Base-by-base conservation (phyloP, 2,888 invertebrate genomes). In the Entomobrya proxima region DNA sequence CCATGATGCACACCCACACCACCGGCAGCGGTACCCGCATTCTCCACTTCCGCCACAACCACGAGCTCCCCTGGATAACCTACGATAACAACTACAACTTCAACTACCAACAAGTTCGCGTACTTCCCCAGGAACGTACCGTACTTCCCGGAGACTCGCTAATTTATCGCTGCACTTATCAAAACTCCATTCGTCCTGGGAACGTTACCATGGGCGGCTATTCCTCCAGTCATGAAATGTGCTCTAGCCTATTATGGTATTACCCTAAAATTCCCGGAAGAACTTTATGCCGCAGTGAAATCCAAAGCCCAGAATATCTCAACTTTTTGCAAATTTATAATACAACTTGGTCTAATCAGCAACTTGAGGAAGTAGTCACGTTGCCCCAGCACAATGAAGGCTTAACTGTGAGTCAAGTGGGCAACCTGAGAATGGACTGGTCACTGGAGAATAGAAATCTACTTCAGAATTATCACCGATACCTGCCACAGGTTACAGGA, bases 141-240 rank as follows among this genome's bases (percentile, higher is more conserved):
- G n/a, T n/a, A n/a, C n/a, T n/a, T n/a, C n/a, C n/a, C n/a, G n/a
- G n/a, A n/a, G n/a, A n/a, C n/a, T n/a, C n/a, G n/a, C n/a, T n/a
- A n/a, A n/a, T n/a, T n/a, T n/a, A n/a, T n/a, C n/a, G 80, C 2
- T 87, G 87, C 30, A 44, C 58, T 0, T 87, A 85, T 37, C 52
- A 74, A 3, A 87, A 75, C 0, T 64, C 74, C 13, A 52, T 72
- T 18, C 55, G 85, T 6, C 52, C 79, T 24, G 84, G 78, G 13
- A 74, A 47, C 7, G 83, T 75, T 0, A 85, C 85, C 6, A 24
- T 81, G 6, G 85, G 77, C 11, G 85, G 85, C 5, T 72, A 76
- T 15, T 69, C 76, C 3, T 61, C 84, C 27, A 32, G 69, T 15
- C 64, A 80, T 18, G 86, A 84, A 77, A 76, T 77, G 84, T 87